phyloP scores from a whole-genome alignment of 2,888 invertebrate species.

The Alcis repandata region DNA sequence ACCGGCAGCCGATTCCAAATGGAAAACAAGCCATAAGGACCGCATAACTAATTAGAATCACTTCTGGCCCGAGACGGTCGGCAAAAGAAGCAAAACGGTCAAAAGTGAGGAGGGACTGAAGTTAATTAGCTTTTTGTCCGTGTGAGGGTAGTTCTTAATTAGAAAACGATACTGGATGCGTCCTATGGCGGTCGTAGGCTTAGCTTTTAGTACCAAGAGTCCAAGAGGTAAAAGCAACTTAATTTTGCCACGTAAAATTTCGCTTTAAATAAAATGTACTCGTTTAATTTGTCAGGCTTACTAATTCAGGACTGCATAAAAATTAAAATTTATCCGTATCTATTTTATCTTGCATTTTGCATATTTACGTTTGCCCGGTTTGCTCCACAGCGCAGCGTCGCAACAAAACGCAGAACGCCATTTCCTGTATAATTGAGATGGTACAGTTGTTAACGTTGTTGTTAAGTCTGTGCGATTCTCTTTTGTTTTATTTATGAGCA shows the following conservation, averaged over 20 bases:
- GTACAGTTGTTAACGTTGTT: constrained; percentile 61
- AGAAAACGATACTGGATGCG: constrained; percentile 22
- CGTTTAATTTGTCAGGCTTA: too few species aligned
- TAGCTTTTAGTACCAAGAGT: neutral
- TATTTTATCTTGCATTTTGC: neutral
- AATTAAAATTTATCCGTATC: neutral
- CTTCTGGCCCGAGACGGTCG: constrained; percentile 33
- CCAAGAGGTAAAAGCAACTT: too few species aligned
- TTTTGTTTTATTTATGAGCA: constrained; percentile 46
- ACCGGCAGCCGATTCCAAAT: constrained; percentile 34
- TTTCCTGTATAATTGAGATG: constrained; percentile 63
- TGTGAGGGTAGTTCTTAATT: constrained; percentile 32
- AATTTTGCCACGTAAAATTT: too few species aligned
- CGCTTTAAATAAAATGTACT: too few species aligned
- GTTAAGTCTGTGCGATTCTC: constrained; percentile 48
- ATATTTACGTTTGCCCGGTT: constrained; percentile 47
- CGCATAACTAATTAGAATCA: constrained; percentile 46
- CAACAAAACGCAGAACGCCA: constrained; percentile 66
- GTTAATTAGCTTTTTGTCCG: constrained; percentile 37
- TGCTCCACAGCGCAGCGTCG: constrained; percentile 57
- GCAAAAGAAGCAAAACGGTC: constrained; percentile 36
- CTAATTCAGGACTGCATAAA: too few species aligned
- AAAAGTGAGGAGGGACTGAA: constrained; percentile 21
- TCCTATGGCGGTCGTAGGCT: constrained; percentile 4
- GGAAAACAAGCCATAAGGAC: constrained; percentile 38